Evolutionary conservation across 2,888 invertebrate genomes (phyloP).

Genomic region (Punctoribates punctum): DNA sequence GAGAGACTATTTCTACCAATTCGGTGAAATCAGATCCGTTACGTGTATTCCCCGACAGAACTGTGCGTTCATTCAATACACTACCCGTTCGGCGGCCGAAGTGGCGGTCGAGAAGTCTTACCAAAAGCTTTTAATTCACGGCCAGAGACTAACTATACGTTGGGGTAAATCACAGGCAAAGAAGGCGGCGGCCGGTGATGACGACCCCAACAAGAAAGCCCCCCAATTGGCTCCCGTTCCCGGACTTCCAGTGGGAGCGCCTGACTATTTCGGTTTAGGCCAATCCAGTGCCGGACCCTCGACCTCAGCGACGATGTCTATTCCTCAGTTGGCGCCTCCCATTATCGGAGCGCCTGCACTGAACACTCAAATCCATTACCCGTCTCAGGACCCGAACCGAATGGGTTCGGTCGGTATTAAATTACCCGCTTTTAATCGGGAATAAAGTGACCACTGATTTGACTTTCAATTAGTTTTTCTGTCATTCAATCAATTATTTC

Average conservation of each 20-base stretch:
- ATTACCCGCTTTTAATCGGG: constrained; percentile 24
- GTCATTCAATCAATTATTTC: no score
- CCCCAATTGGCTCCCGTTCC: constrained; percentile 66
- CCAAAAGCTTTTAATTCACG: constrained; percentile 80
- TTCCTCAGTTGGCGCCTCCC: constrained; percentile 49
- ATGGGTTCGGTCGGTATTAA: constrained; percentile 61
- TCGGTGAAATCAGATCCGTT: constrained; percentile 91
- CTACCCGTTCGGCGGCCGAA: constrained; percentile 82
- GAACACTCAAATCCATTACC: constrained; percentile 71
- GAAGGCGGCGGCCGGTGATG: constrained; percentile 53
- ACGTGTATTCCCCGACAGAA: constrained; percentile 83
- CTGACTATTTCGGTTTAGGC: constrained; percentile 52
- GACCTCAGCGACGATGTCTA: constrained; percentile 46
- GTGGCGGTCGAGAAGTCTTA: constrained; percentile 92
- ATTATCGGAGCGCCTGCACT: constrained; percentile 58
- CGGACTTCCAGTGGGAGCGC: constrained; percentile 64
- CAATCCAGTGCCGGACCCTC: constrained; percentile 47
- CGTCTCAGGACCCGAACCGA: constrained; percentile 92
- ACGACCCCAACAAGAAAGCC: constrained; percentile 43
- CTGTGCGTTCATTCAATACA: constrained; percentile 96
- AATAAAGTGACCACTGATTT: not conserved
- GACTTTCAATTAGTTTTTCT: no score
- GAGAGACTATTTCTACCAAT: constrained; percentile 96
- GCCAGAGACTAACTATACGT: constrained; percentile 88
- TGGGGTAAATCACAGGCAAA: constrained; percentile 95